A percentile compares a stretch with the other conserved stretches of the same genome.
These are phyloP conservation scores for Nestor notabilis DNA, from an alignment of 2,113 vertebrate genomes.

Conservation along the genomic window DNA sequence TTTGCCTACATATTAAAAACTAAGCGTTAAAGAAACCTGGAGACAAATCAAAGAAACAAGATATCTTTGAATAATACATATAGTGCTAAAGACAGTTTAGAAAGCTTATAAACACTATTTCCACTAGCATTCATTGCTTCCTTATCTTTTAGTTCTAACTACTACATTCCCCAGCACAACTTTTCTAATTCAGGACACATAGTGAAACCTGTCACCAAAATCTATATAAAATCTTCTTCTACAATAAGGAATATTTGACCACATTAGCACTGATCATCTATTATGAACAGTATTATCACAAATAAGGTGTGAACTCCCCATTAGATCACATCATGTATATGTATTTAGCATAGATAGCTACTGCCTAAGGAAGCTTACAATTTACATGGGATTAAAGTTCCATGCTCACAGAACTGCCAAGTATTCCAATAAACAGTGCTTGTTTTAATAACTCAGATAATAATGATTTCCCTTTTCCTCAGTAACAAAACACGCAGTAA, in stretches of 20 bases:
- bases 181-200: background rate
- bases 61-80: background rate
- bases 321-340: background rate
- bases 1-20: background rate
- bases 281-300: background rate
- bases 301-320: background rate
- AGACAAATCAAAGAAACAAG: background rate
- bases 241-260: conserved; percentile 51
- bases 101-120: background rate
- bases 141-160: background rate
- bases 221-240: conserved; percentile 81
- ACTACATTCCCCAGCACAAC: background rate
- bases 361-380: background rate
- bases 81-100: background rate
- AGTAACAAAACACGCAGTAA: background rate
- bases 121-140: background rate
- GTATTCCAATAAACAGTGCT: background rate
- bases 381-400: background rate
- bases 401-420: background rate
- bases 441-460: background rate
- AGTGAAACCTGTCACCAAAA: conserved; percentile 82
- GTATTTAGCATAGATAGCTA: background rate
- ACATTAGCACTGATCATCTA: background rate
- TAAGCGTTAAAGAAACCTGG: background rate
- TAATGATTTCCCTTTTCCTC: background rate